Percentiles rank a stretch among this genome's conserved stretches.
phyloP scores from a whole-genome alignment of 2,797 vertebrate genomes.

The Trachops cirrhosus region DNA sequence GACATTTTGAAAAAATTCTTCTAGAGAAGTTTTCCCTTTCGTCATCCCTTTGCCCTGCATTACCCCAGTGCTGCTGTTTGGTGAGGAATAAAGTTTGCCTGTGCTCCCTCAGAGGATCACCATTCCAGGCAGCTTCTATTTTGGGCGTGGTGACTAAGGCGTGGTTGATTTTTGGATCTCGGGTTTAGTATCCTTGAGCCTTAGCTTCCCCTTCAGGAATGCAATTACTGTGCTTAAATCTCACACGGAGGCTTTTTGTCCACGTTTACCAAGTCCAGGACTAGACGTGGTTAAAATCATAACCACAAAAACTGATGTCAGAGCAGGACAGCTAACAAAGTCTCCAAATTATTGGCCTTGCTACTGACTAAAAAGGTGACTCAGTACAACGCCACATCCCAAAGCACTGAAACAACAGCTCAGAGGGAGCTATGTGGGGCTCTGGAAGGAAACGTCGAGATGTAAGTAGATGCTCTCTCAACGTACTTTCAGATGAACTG shows the following conservation, averaged over 20 bases:
- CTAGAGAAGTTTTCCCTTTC: neutral
- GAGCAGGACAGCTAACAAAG: neutral
- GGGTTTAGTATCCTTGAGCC: conserved; percentile 17
- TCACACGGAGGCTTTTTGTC: neutral
- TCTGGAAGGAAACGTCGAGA: neutral
- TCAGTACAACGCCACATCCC: neutral
- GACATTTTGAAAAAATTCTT: neutral
- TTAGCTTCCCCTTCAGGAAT: conserved; percentile 40
- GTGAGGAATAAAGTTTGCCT: neutral
- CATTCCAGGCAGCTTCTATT: conserved; percentile 41
- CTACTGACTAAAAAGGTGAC: neutral
- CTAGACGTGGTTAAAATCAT: neutral
- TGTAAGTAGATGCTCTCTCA: neutral
- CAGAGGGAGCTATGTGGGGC: neutral
- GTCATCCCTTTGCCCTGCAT: neutral
- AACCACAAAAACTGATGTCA: neutral
- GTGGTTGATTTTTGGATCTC: conserved; percentile 31
- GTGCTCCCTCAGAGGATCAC: neutral
- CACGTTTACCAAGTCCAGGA: neutral
- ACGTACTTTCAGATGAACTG: neutral
- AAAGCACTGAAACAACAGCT: neutral
- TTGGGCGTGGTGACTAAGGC: neutral
- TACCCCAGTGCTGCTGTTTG: neutral
- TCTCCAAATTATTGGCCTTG: neutral
- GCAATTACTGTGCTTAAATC: neutral